Evolutionary conservation across 2,113 vertebrate genomes (phyloP).

Genomic region (Prunella himalayana): DNA sequence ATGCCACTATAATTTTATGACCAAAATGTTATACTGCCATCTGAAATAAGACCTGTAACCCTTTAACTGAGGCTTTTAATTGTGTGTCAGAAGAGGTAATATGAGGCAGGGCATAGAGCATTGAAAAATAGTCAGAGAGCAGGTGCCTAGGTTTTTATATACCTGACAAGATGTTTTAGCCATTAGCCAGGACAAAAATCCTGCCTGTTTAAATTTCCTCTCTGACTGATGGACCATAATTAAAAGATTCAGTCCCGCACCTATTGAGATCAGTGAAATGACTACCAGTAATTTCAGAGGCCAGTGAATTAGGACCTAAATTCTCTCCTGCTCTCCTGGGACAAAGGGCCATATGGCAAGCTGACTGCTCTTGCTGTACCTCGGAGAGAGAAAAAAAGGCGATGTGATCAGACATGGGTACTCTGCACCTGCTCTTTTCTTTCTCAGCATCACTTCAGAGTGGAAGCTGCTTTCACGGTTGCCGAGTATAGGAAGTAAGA

Average conservation of each 20-base stretch:
- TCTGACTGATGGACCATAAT: background rate
- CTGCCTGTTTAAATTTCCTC: background rate
- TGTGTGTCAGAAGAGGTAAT: background rate
- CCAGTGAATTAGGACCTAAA: background rate
- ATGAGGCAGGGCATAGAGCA: background rate
- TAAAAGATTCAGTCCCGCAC: background rate
- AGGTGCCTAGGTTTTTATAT: background rate
- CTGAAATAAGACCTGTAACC: background rate
- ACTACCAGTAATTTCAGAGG: conserved; percentile 14
- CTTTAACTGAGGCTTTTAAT: background rate
- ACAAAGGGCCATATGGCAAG: conserved; percentile 27
- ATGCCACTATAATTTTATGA: background rate
- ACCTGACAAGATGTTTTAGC: background rate
- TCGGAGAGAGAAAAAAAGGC: background rate
- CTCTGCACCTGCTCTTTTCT: conserved; percentile 4
- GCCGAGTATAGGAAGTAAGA: background rate
- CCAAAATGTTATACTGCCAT: background rate
- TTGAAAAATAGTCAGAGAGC: background rate
- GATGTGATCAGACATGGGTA: background rate
- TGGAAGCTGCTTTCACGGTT: background rate
- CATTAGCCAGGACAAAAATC: background rate
- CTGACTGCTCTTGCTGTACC: background rate
- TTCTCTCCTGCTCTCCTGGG: background rate
- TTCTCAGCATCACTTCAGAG: background rate
- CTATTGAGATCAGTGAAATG: background rate